Percentiles rank a stretch among this genome's conserved stretches.
Conservation (phyloP, 2,888 invertebrate genomes). For the Sclerodermus sp. region DNA sequence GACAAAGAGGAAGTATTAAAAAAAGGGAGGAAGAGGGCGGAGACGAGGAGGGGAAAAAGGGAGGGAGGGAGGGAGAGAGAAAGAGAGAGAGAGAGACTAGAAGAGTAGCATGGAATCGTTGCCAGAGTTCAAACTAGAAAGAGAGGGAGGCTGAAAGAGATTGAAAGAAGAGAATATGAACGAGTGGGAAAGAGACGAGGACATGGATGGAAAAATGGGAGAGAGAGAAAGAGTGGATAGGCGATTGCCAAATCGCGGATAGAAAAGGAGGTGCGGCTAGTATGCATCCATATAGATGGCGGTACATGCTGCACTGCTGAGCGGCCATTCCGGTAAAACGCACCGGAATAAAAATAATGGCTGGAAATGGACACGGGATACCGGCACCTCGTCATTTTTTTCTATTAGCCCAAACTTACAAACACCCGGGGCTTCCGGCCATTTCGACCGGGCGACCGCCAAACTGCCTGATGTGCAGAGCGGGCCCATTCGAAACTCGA, state of each 20-base stretch:
- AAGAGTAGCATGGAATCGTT: not conserved
- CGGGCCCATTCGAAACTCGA: constrained; percentile 31
- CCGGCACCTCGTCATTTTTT: constrained; percentile 45
- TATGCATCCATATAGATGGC: constrained; percentile 23
- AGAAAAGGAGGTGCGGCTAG: constrained; percentile 8
- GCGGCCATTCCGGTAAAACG: constrained; percentile 45
- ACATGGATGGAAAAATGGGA: constrained; percentile 10
- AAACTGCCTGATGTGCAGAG: constrained; percentile 21
- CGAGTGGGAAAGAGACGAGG: not conserved
- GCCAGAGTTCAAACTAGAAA: constrained; percentile 16
- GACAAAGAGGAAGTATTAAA: constrained; percentile 10
- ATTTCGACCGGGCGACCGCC: constrained; percentile 36
- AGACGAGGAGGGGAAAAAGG: not conserved
- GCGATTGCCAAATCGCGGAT: too few relatives aligned
- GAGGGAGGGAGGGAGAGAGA: not conserved
- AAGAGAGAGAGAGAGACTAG: not conserved
- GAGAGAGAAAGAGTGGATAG: constrained; percentile 21
- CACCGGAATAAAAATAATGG: constrained; percentile 52
- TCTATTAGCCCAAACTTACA: constrained; percentile 49
- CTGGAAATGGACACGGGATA: constrained; percentile 44
- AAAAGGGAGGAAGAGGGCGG: constrained; percentile 11
- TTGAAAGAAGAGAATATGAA: constrained; percentile 16
- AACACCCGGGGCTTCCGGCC: constrained; percentile 47
- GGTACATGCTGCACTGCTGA: constrained; percentile 20
- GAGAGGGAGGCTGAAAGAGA: constrained; percentile 8